Base-by-base conservation (phyloP, 2,888 invertebrate genomes). In the Eulithis prunata region DNA sequence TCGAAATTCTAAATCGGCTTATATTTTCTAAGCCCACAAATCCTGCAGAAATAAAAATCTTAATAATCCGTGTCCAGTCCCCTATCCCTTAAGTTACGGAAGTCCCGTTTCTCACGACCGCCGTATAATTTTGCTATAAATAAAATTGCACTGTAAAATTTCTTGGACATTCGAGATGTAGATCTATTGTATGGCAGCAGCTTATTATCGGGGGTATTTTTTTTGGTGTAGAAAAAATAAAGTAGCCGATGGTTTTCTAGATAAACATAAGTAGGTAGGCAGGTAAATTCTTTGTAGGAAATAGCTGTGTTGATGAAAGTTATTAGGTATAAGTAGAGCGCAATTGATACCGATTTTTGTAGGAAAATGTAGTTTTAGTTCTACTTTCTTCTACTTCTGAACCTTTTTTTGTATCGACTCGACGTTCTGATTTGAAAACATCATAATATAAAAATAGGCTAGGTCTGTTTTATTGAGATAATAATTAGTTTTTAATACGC, bases 61-160 rank as follows among this genome's bases (percentile, higher is more conserved):
- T 51, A 69, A 59, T 70, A 71, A 70, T 69, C 70, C 67, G 38
- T 53, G 70, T 62, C 62, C 57, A 60, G 71, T 70, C 75, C 78
- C 78, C 78, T 74, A 54, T 66, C 46, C 62, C 64, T 53, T 21
- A 21, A 21, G 21, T 49, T 47, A 68, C 77, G 77, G 75, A 77
- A 76, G 75, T 70, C 47, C 71, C 71, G 72, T 78, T 88, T 90
- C 91, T 88, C 91, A 90, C 89, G 90, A 80, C 78, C 75, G 70
- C 82, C 83, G 91, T 87, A 90, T 91, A 92, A 91, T 90, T 87
- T 81, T 41, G 82, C 88, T 85, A 91, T 91, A 91, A 91, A 92
- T 90, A 91, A 90, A 88, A 90, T 87, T 87, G 84, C 83, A 83
- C 82, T 88, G 87, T 87, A 88, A 89, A 91, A 88, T 86, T 85